Evolutionary conservation across 1,140 invertebrate genomes (phyloP).

Genomic region (Lineus longissimus): DNA sequence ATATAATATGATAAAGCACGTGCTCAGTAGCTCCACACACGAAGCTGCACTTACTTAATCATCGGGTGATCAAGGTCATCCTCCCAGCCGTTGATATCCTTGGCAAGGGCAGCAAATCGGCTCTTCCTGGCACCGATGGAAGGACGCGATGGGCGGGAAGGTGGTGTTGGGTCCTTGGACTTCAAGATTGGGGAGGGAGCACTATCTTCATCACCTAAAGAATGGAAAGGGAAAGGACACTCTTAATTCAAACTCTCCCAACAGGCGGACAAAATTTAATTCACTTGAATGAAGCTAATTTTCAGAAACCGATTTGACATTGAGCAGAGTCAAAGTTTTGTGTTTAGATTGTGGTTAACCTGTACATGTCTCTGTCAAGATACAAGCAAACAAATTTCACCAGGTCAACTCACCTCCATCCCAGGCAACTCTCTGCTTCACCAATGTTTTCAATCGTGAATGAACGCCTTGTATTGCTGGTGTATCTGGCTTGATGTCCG

Average conservation of each 20-base stretch:
- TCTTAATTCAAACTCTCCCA: neutral
- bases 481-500: constrained; percentile 38
- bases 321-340: no score
- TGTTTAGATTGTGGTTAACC: no score
- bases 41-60: constrained; percentile 20
- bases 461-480: constrained; percentile 44
- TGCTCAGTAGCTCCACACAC: no score
- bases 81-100: constrained; percentile 45
- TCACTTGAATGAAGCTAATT: constrained; percentile 9
- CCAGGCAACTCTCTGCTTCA: constrained; percentile 17
- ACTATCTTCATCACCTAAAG: constrained; percentile 5
- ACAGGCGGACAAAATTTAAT: no score
- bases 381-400: no score
- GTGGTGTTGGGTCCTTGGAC: constrained; percentile 22
- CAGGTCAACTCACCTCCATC: constrained; percentile 11
- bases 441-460: constrained; percentile 31
- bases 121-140: constrained; percentile 15
- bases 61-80: constrained; percentile 41
- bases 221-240: neutral
- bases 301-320: no score
- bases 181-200: constrained; percentile 14
- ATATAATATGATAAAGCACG: no score
- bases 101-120: constrained; percentile 38
- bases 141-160: neutral
- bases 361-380: no score